Base-by-base conservation (phyloP, 2,888 invertebrate genomes). In the Masnerella sp. region DNA sequence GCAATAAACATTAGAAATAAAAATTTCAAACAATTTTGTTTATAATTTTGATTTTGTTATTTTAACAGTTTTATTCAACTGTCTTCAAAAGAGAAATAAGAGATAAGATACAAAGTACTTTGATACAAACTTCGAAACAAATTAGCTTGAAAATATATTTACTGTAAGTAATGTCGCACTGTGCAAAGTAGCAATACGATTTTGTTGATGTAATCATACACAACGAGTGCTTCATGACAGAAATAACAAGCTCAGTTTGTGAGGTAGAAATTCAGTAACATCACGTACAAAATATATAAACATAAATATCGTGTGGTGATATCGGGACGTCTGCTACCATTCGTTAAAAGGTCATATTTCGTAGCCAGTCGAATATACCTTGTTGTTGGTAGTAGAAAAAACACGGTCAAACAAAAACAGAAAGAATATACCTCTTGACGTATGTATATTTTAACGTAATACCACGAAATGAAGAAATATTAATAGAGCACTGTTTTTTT, bases 401-500 rank as follows among this genome's bases (percentile, higher is more conserved):
- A 36, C 34, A 36, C n/a, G n/a, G n/a, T n/a, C 4, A 36, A 51
- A 36, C 2, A 51, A 51, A 17, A 22, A 11, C 8, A 52, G 25
- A 30, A 40, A 5, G 18, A 40, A 40, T 40, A 17, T 18, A 17
- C 1, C 12, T 11, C 9, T 14, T 9, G 52, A 22, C n/a, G 34
- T 20, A 9, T 40, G 61, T 11, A 47, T 56, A 54, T 20, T 47
- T 14, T 17, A 56, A 30, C 40, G 30, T 54, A 43, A 45, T 54
- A 56, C 47, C 22, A 34, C 22, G 51, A 52, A 62, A 42, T 43
- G 54, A 45, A 54, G 30, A 54, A 64, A 45, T 64, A 54, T 54
- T 54, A 54, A 64, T 64, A 64, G 42, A 40, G 38, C 25, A 25
- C 9, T 64, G 64, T n/a, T 32, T 64, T 34, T 43, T 7, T 36